phyloP scores from a whole-genome alignment of 2,888 invertebrate species.

The Hipparchia semele region DNA sequence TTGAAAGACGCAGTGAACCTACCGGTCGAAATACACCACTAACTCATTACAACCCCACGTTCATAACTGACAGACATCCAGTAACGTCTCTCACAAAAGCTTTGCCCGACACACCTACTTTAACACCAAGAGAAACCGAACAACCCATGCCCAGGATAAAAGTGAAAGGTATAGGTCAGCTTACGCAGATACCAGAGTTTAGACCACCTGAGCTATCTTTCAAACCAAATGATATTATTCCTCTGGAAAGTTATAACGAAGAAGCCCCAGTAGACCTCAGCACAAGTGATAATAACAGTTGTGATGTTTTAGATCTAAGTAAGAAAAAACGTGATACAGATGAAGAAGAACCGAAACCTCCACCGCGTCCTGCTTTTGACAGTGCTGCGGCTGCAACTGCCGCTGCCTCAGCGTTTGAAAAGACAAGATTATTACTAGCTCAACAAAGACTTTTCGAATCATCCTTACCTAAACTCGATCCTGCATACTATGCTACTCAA shows the following conservation, averaged over 20 bases:
- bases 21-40: conserved; percentile 72
- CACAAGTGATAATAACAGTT: conserved; percentile 80
- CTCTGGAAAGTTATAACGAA: conserved; percentile 71
- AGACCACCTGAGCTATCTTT: conserved; percentile 64
- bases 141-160: conserved; percentile 77
- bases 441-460: conserved; percentile 87
- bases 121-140: conserved; percentile 69
- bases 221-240: conserved; percentile 61
- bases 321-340: conserved; percentile 85
- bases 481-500: conserved; percentile 85
- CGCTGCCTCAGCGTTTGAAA: conserved; percentile 75
- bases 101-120: conserved; percentile 62
- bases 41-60: conserved; percentile 69
- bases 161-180: conserved; percentile 85
- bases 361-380: conserved; percentile 76
- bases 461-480: conserved; percentile 84
- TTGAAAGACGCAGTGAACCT: conserved; percentile 69
- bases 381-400: conserved; percentile 69
- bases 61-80: conserved; percentile 77
- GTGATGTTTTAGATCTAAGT: conserved; percentile 91
- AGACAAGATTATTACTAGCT: conserved; percentile 83
- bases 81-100: conserved; percentile 65
- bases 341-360: conserved; percentile 61
- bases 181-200: conserved; percentile 82
- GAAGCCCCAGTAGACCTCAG: conserved; percentile 88